A percentile compares a stretch with the other conserved stretches of the same genome.
Conservation (phyloP, 2,113 vertebrate species). For the Melanotaenia duboulayi region DNA sequence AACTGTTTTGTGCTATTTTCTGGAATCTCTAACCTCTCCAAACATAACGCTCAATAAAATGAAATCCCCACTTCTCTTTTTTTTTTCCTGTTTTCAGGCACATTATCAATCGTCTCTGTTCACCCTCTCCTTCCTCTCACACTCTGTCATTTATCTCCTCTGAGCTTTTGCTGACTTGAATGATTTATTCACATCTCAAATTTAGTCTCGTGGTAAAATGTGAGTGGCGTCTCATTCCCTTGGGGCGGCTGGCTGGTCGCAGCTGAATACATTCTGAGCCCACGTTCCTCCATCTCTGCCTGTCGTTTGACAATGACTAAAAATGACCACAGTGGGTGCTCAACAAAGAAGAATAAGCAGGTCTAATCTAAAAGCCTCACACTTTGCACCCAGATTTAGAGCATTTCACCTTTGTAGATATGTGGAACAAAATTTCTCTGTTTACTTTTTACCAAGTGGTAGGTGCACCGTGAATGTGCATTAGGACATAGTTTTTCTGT, state of each 20-base stretch:
- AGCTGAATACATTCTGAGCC: conserved; percentile 40
- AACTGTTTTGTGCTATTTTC: neutral
- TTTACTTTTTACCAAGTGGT: conserved; percentile 23
- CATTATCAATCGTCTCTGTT: conserved; percentile 27
- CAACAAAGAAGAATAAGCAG: neutral
- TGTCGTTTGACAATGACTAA: conserved; percentile 20
- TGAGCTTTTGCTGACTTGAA: conserved; percentile 42
- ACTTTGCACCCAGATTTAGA: neutral
- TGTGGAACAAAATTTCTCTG: neutral
- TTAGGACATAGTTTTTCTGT: conserved; percentile 11
- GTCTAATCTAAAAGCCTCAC: conserved; percentile 12
- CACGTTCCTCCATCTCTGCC: conserved; percentile 11
- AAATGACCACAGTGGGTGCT: conserved; percentile 4
- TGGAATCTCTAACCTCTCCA: neutral
- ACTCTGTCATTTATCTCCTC: conserved; percentile 38
- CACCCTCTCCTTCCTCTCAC: conserved; percentile 21
- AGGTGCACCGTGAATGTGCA: conserved; percentile 2
- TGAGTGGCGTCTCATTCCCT: conserved; percentile 44
- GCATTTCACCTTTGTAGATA: conserved; percentile 17
- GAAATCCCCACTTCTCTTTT: conserved; percentile 3
- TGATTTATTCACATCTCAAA: conserved; percentile 55
- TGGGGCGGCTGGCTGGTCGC: conserved; percentile 35
- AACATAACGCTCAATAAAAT: conserved; percentile 31
- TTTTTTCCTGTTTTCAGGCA: neutral
- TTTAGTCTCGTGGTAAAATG: conserved; percentile 50